Percentiles rank a stretch among this genome's conserved stretches.
Evolutionary conservation across 2,113 vertebrate species (phyloP).

Genomic region (Theropithecus gelada): DNA sequence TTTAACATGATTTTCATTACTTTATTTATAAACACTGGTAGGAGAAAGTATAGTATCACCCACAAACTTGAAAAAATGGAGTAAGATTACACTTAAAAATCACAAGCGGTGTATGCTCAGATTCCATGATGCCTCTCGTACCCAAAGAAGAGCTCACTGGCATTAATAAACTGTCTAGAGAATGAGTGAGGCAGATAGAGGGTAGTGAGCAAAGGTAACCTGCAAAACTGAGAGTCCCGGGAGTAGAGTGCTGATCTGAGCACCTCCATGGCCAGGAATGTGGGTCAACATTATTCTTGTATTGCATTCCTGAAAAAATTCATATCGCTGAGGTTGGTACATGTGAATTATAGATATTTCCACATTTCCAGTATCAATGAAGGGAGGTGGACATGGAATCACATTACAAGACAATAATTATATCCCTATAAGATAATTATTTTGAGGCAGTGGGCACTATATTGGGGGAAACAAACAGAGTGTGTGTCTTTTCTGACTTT

Average conservation of each 20-base stretch:
- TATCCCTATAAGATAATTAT: background rate
- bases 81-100: background rate
- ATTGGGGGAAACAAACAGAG: background rate
- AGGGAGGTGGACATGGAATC: background rate
- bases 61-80: background rate
- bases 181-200: background rate
- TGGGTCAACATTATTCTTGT: accelerated
- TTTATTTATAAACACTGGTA: background rate
- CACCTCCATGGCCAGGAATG: accelerated
- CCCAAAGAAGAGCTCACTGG: background rate
- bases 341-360: background rate
- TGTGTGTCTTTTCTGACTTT: background rate
- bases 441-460: background rate
- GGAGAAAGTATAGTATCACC: background rate
- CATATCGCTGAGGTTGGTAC: background rate
- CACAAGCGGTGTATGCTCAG: no score
- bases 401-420: background rate
- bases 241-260: background rate
- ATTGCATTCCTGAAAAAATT: background rate
- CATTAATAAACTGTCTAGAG: background rate
- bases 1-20: background rate
- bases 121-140: background rate
- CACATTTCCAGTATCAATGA: background rate
- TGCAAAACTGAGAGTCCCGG: background rate
- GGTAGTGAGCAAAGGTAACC: background rate